These are phyloP conservation scores for Oscheius myriophilus DNA, from an alignment of 2,888 invertebrate species.

Conservation along the genomic window DNA sequence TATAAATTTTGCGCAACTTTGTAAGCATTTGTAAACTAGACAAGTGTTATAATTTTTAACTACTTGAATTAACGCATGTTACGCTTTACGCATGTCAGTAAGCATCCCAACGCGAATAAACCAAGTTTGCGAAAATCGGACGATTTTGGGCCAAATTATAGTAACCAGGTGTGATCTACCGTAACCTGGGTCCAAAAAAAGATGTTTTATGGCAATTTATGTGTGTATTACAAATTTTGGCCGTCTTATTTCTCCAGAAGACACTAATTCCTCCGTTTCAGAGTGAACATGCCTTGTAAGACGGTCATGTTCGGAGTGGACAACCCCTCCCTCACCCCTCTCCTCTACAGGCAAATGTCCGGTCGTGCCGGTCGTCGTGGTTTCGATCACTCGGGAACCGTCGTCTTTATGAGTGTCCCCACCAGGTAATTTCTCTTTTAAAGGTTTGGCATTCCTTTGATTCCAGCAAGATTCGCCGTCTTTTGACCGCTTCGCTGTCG, in stretches of 20 bases:
- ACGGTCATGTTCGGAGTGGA: slow-evolving; percentile 69
- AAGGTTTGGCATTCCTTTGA: neutral
- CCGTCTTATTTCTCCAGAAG: neutral
- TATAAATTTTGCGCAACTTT: no score
- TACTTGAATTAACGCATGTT: no score
- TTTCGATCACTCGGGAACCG: slow-evolving; percentile 68
- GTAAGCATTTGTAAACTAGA: no score
- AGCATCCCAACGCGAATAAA: no score
- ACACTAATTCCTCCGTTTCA: slow-evolving; percentile 39
- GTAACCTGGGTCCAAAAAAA: no score
- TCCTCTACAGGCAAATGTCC: slow-evolving; percentile 69
- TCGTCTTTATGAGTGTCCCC: slow-evolving; percentile 68
- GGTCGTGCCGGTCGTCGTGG: slow-evolving; percentile 69
- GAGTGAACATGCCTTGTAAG: slow-evolving; percentile 71
- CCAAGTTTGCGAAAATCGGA: no score
- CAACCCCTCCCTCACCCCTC: slow-evolving; percentile 62
- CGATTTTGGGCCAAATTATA: no score
- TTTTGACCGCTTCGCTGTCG: slow-evolving; percentile 67
- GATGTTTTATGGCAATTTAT: neutral
- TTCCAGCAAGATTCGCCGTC: slow-evolving; percentile 68
- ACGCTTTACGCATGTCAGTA: no score
- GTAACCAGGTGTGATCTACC: no score
- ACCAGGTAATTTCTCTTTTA: slow-evolving; percentile 61
- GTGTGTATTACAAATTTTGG: neutral
- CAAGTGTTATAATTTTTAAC: no score